Percentiles rank a stretch among this genome's conserved stretches.
phyloP scores from a whole-genome alignment of 2,113 vertebrate species.

The Nothoprocta perdicaria region DNA sequence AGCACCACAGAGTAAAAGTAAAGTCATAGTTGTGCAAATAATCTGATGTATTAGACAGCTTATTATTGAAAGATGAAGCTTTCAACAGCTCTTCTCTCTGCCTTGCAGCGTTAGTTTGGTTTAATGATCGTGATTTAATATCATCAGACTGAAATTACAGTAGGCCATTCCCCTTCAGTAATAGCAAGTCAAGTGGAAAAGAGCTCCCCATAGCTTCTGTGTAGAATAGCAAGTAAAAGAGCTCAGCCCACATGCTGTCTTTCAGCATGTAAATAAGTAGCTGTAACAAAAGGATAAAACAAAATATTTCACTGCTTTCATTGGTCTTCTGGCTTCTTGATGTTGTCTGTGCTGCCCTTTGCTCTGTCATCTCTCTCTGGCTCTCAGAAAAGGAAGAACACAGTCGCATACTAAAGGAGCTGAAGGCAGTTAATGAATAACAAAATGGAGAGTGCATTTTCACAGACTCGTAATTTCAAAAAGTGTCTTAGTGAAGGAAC shows the following conservation, averaged over 20 bases:
- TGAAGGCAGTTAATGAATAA: constrained; percentile 35
- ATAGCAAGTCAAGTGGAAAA: neutral
- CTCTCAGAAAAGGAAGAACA: neutral
- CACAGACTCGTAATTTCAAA: neutral
- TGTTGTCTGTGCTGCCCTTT: constrained; percentile 50
- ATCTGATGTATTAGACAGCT: neutral
- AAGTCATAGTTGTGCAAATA: neutral
- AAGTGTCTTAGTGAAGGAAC: neutral
- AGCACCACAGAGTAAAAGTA: neutral
- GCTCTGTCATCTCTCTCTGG: constrained; percentile 24
- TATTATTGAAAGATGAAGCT: neutral
- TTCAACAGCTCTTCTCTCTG: neutral
- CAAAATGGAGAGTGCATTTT: neutral
- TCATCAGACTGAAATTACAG: neutral
- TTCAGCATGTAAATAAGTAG: constrained; percentile 5
- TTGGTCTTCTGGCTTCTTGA: neutral
- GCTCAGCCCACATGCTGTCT: neutral
- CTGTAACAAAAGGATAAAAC: constrained; percentile 28
- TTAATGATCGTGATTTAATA: neutral
- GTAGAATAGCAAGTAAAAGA: constrained; percentile 12
- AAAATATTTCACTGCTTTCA: neutral
- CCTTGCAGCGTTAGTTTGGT: neutral
- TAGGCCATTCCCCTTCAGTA: neutral
- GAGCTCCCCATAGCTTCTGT: neutral
- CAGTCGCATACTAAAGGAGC: constrained; percentile 21